Percentiles rank a stretch among this genome's conserved stretches.
These are phyloP conservation scores for Sebastes diploproa DNA, from an alignment of 2,797 vertebrate species.

Conservation along the genomic window DNA sequence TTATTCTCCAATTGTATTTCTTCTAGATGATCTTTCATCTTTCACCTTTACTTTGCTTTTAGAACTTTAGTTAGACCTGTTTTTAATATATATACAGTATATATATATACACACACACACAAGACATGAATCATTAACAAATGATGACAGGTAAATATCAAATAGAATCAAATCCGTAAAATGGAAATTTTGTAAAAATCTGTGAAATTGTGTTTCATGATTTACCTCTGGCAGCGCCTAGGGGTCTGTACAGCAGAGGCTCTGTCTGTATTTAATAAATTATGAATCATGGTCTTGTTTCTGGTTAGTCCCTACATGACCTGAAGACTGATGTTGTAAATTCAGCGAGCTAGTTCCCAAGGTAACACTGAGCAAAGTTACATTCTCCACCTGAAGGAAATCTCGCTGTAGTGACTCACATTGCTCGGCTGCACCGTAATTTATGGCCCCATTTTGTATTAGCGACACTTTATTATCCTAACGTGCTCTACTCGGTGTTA, in stretches of 20 bases:
- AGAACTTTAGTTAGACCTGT: background rate
- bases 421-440: constrained; percentile 33
- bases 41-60: background rate
- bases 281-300: constrained; percentile 46
- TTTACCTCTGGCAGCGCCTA: constrained; percentile 1
- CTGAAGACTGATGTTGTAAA: constrained; percentile 47
- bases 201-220: constrained; percentile 21
- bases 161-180: background rate
- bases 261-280: constrained; percentile 35
- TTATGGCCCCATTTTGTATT: constrained; percentile 51
- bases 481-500: constrained; percentile 6
- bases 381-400: constrained; percentile 31
- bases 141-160: background rate
- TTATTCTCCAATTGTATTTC: background rate
- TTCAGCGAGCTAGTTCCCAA: constrained; percentile 46
- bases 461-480: constrained; percentile 50
- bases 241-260: constrained; percentile 6
- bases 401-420: constrained; percentile 12
- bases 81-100: background rate
- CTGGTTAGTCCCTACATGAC: constrained; percentile 37
- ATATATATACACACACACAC: background rate
- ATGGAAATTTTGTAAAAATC: background rate
- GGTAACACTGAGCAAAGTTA: constrained; percentile 51
- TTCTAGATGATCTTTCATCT: background rate
- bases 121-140: background rate